These are phyloP conservation scores for Mermis nigrescens DNA, from an alignment of 2,888 invertebrate species.

Conservation along the genomic window DNA sequence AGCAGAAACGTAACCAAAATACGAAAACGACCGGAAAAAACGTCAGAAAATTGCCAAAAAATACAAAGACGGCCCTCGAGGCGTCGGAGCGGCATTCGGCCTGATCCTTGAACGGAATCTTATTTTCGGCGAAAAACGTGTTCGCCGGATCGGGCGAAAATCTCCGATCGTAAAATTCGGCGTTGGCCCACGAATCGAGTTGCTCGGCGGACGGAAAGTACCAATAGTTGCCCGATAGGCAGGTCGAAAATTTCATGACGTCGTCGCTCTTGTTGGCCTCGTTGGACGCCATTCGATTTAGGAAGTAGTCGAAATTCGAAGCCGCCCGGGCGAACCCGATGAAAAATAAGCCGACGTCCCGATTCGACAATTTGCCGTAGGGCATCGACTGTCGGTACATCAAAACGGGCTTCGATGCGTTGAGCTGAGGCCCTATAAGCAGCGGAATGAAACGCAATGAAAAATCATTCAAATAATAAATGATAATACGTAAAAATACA, in stretches of 20 bases:
- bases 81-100: too few species aligned
- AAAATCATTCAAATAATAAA: background rate
- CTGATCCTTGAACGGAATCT: too few species aligned
- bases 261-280: constrained; percentile 29
- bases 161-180: too few species aligned
- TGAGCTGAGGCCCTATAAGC: constrained; percentile 26
- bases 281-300: constrained; percentile 34
- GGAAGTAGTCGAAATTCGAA: constrained; percentile 32
- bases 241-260: constrained; percentile 31
- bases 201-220: constrained; percentile 32
- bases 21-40: too few species aligned
- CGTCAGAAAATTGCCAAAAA: too few species aligned
- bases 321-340: constrained; percentile 33
- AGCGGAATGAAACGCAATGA: background rate
- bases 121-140: too few species aligned
- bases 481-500: background rate
- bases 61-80: too few species aligned
- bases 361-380: constrained; percentile 28
- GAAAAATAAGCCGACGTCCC: constrained; percentile 31
- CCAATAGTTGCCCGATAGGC: constrained; percentile 33
- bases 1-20: too few species aligned
- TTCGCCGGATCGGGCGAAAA: too few species aligned
- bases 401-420: constrained; percentile 29
- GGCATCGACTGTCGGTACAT: constrained; percentile 36
- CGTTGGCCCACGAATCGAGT: too few species aligned